Percentiles rank a stretch among this genome's conserved stretches.
Conservation (phyloP, 2,888 invertebrate species). For the Euclidia mi region DNA sequence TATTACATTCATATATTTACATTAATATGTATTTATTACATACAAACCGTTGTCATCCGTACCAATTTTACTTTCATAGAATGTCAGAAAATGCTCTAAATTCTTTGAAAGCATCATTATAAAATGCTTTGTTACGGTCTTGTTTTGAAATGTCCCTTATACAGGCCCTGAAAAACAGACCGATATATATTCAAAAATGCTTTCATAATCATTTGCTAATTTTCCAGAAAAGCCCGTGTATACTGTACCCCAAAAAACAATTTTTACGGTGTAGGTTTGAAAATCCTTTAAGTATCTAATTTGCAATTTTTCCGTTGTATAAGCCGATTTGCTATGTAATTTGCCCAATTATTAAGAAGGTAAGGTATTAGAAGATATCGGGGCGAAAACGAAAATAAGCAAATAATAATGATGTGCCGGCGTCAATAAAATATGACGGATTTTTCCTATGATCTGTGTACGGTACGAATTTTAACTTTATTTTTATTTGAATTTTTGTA, state of each 20-base stretch:
- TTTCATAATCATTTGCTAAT: slow-evolving; percentile 8
- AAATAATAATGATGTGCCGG: slow-evolving; percentile 79
- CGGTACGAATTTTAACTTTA: neutral
- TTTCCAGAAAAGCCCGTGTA: neutral
- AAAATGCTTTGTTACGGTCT: no score
- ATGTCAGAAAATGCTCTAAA: no score
- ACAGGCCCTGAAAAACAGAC: no score
- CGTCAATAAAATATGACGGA: slow-evolving; percentile 69
- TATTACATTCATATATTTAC: no score
- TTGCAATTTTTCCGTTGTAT: slow-evolving; percentile 74
- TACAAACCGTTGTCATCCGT: no score
- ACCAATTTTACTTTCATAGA: no score
- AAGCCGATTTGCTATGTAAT: slow-evolving; percentile 82
- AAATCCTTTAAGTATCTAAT: slow-evolving; percentile 84
- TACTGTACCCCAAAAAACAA: slow-evolving; percentile 27
- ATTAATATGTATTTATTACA: no score
- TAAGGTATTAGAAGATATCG: slow-evolving; percentile 73
- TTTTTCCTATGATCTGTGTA: slow-evolving; percentile 39
- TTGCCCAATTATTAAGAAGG: slow-evolving; percentile 79
- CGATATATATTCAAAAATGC: neutral
- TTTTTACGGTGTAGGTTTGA: slow-evolving; percentile 51
- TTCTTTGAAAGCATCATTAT: no score
- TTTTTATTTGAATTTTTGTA: neutral
- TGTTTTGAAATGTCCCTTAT: no score
- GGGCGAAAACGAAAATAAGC: slow-evolving; percentile 77